Evolutionary conservation across 2,888 invertebrate species (phyloP).

Genomic region (Bellardia bayeri): DNA sequence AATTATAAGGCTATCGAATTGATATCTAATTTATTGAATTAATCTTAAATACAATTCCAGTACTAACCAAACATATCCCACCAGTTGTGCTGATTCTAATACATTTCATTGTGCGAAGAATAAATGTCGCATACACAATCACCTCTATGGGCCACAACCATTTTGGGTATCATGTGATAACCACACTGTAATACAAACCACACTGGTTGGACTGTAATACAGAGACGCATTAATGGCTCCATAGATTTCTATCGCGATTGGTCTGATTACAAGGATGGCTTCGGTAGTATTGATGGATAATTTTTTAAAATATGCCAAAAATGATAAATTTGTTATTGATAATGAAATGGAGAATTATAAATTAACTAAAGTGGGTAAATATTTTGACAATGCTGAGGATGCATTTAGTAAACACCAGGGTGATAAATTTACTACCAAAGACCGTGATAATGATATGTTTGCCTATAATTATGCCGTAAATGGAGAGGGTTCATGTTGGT

Average conservation of each 20-base stretch:
- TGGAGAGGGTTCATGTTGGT: background rate
- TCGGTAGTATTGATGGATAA: conserved; percentile 37
- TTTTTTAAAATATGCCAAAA: conserved; percentile 45
- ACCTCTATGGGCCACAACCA: conserved; percentile 15
- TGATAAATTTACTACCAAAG: conserved; percentile 15
- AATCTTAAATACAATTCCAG: background rate
- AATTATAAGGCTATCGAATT: too few species aligned
- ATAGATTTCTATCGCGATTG: conserved; percentile 45
- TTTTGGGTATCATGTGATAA: conserved; percentile 43
- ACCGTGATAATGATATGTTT: conserved; percentile 18
- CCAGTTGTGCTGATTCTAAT: conserved; percentile 44
- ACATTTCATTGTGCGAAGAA: conserved; percentile 7
- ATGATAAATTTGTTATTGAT: conserved; percentile 26
- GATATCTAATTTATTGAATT: background rate
- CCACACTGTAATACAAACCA: too few species aligned
- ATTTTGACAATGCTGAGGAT: conserved; percentile 25
- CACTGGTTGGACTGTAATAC: conserved; percentile 41
- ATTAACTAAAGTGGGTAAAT: conserved; percentile 6
- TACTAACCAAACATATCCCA: conserved; percentile 15
- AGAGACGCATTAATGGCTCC: conserved; percentile 41
- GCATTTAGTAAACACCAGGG: conserved; percentile 21
- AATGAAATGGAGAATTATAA: conserved; percentile 23
- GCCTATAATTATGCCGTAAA: background rate
- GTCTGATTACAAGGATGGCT: conserved; percentile 49
- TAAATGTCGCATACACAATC: conserved; percentile 42